Conservation (phyloP, 23 tunicate species). For the Trididemnum miniatum region DNA sequence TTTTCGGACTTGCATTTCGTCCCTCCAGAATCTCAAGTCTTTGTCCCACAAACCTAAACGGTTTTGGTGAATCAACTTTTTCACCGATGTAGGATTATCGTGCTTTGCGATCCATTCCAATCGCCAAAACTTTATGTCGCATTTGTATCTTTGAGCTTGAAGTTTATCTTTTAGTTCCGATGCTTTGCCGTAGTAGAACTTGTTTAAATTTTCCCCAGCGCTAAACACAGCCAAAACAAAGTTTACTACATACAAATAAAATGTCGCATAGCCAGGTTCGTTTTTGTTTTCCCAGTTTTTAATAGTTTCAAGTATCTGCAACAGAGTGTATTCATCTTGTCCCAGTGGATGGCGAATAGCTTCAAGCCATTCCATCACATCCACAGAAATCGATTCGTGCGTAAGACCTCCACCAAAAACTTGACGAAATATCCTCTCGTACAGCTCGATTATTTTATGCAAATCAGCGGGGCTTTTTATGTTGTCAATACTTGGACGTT, state of each 20-base stretch:
- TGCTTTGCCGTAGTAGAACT: constrained; percentile 21
- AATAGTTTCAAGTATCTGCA: constrained; percentile 15
- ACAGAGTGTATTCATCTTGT: constrained; percentile 8
- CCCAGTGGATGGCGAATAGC: constrained; percentile 62
- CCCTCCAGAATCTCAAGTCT: constrained; percentile 45
- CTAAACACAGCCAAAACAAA: constrained; percentile 47
- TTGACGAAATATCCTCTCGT: constrained; percentile 18
- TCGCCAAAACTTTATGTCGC: background rate
- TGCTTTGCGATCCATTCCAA: constrained; percentile 33
- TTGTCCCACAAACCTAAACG: constrained; percentile 41
- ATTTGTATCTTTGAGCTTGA: constrained; percentile 10
- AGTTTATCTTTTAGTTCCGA: background rate
- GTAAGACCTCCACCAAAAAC: background rate
- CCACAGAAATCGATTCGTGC: constrained; percentile 2
- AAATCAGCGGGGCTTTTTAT: constrained; percentile 16
- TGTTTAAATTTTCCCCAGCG: constrained; percentile 27
- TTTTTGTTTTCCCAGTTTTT: constrained; percentile 44
- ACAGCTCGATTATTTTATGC: constrained; percentile 7
- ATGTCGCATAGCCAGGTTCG: constrained; percentile 59
- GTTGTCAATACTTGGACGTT: constrained; percentile 17
- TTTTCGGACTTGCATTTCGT: background rate
- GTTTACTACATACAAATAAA: constrained; percentile 49
- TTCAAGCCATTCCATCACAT: constrained; percentile 64
- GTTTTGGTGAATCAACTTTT: constrained; percentile 18
- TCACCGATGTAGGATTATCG: constrained; percentile 2